These are phyloP conservation scores for Emydoidea blandingii DNA, from an alignment of 2,797 vertebrate genomes.

Conservation along the genomic window DNA sequence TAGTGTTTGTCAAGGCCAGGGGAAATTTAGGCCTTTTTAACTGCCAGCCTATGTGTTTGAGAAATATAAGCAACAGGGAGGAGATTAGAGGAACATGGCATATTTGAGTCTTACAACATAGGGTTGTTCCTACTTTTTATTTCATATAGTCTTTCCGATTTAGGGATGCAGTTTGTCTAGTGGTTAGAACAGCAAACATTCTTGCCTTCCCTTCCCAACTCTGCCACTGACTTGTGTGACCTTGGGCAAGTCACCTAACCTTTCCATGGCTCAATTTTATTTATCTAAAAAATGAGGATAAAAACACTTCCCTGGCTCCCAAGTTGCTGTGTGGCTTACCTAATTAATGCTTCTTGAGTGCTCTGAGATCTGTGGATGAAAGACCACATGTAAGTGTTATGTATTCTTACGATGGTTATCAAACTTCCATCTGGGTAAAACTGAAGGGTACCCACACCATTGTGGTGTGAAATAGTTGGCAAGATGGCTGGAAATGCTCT, in stretches of 20 bases:
- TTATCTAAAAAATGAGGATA: background rate
- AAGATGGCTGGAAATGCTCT: background rate
- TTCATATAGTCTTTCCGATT: background rate
- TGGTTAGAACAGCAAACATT: background rate
- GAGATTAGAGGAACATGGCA: background rate
- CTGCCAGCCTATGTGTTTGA: background rate
- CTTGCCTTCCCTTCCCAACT: background rate
- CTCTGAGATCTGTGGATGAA: background rate
- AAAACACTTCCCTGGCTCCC: background rate
- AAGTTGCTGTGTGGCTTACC: background rate
- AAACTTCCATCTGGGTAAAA: background rate
- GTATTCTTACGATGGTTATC: background rate
- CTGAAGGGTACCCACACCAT: background rate
- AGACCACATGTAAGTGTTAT: background rate
- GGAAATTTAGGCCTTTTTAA: background rate
- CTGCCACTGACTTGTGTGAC: background rate
- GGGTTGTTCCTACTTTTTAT: background rate
- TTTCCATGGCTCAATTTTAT: background rate
- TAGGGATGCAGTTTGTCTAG: background rate
- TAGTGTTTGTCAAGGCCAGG: conserved; percentile 21
- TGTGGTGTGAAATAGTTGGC: background rate
- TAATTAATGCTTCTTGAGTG: background rate
- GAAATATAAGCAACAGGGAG: background rate
- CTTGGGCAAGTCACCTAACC: background rate
- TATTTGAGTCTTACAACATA: conserved; percentile 19